Base-by-base conservation (phyloP, 2,888 invertebrate genomes). In the Petrolisthes cinctipes region DNA sequence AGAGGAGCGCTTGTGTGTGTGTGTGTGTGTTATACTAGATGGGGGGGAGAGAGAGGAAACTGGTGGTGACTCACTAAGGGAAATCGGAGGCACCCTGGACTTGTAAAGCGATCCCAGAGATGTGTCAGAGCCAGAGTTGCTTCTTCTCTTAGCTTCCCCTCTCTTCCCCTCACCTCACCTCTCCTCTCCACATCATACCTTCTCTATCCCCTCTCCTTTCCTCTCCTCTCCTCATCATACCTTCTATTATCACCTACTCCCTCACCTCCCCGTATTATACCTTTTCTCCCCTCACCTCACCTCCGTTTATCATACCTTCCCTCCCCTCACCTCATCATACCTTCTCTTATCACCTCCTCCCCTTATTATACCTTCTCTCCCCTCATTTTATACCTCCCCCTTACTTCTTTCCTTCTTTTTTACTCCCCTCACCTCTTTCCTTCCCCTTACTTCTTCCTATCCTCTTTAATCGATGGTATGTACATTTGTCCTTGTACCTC, bases 81-180 rank as follows among this genome's bases (percentile, higher is more conserved):
- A 11, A 61, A 61, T 57, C 81, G 81, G 81, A 81, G 9, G 57
- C 81, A 81, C 81, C n/a, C 1, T 61, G 7, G 23, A 20, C 56
- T 7, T 57, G 57, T 81, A 81, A 81, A 54, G 61, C 6, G 81
- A 81, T 57, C n/a, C 73, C 73, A 20, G 7, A 73, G n/a, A 73
- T 17, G 73, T 73, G n/a, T 7, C n/a, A n/a, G 20, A 23, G n/a
- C 14, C 76, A 23, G 37, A 7, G 37, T 76, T 1, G 6, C 51
- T 14, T 7, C 23, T 4, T 17, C 51, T 14, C 9, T 17, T 61
- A 17, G 17, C 61, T 61, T 17, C 17, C 61, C 17, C 61, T 17
- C 17, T 61, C 61, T 61, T 17, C 17, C 61, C 17, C 61, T 61
- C 61, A 11, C 61, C 61, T 61, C 17, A 17, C 17, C 17, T 17